Evolutionary conservation across 1,140 invertebrate genomes (phyloP).

Genomic region (Coelopa frigida): DNA sequence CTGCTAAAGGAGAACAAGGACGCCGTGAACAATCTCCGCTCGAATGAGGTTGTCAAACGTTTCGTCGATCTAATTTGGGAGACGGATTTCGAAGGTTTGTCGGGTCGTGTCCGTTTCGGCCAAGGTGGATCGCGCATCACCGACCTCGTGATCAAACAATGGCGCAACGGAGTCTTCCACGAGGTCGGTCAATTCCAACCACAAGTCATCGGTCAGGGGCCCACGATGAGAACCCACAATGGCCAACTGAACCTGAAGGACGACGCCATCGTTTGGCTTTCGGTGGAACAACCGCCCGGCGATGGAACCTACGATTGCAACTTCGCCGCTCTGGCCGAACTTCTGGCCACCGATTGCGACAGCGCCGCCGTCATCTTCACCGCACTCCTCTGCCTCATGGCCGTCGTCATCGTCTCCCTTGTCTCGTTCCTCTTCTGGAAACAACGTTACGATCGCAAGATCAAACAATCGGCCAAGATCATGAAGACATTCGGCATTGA

Average conservation of each 20-base stretch:
- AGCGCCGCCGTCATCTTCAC: constrained; percentile 45
- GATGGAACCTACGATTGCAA: constrained; percentile 66
- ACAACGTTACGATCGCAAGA: constrained; percentile 65
- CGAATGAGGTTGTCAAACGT: constrained; percentile 41
- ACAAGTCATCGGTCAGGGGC: constrained; percentile 30
- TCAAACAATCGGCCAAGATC: constrained; percentile 59
- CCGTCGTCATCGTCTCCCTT: constrained; percentile 61
- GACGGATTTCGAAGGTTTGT: constrained; percentile 69
- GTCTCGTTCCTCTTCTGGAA: constrained; percentile 66
- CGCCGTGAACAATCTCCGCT: constrained; percentile 40
- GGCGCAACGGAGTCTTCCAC: constrained; percentile 48
- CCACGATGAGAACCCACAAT: constrained; percentile 26
- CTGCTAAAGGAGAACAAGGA: constrained; percentile 17
- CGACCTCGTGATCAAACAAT: constrained; percentile 65
- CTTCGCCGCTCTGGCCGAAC: constrained; percentile 55
- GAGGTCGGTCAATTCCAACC: constrained; percentile 61
- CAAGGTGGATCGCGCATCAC: constrained; percentile 61
- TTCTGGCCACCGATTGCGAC: constrained; percentile 63
- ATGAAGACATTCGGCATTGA: constrained; percentile 66
- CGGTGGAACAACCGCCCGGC: constrained; percentile 50
- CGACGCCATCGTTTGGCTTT: constrained; percentile 58
- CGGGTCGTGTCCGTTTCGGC: constrained; percentile 65
- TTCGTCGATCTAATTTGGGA: constrained; percentile 50
- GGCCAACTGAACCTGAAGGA: constrained; percentile 51
- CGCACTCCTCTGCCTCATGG: constrained; percentile 18